Evolutionary conservation across 2,113 vertebrate species (phyloP).

Genomic region (Fregata magnificens): DNA sequence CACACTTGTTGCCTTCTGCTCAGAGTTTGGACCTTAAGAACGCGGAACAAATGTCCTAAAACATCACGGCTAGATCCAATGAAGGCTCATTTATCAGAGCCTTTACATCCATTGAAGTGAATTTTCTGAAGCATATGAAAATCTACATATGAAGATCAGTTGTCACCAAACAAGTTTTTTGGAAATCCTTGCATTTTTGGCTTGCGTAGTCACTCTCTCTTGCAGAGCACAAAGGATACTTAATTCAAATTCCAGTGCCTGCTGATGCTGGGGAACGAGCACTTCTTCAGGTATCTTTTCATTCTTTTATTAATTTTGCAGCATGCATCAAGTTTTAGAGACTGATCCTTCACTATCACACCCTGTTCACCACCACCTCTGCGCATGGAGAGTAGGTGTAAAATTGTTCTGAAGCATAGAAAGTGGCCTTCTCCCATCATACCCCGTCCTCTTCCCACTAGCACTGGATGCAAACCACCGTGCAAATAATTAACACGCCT

Average conservation of each 20-base stretch:
- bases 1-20: neutral
- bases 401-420: neutral
- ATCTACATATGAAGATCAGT: neutral
- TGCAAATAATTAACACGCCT: constrained; percentile 4
- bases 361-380: neutral
- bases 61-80: neutral
- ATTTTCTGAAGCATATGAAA: neutral
- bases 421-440: neutral
- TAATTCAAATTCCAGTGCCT: neutral
- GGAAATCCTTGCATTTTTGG: neutral
- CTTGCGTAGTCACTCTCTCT: neutral
- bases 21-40: neutral
- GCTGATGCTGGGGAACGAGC: neutral
- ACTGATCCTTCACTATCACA: neutral
- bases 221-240: neutral
- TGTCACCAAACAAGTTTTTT: neutral
- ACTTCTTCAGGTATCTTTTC: neutral
- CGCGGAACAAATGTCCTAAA: neutral
- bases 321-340: neutral
- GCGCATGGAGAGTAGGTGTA: neutral
- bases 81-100: neutral
- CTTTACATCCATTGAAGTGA: neutral
- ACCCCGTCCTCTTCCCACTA: neutral
- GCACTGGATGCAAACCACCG: neutral
- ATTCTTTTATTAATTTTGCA: neutral